Conservation (phyloP, 1,140 invertebrate genomes). For the Apis laboriosa region DNA sequence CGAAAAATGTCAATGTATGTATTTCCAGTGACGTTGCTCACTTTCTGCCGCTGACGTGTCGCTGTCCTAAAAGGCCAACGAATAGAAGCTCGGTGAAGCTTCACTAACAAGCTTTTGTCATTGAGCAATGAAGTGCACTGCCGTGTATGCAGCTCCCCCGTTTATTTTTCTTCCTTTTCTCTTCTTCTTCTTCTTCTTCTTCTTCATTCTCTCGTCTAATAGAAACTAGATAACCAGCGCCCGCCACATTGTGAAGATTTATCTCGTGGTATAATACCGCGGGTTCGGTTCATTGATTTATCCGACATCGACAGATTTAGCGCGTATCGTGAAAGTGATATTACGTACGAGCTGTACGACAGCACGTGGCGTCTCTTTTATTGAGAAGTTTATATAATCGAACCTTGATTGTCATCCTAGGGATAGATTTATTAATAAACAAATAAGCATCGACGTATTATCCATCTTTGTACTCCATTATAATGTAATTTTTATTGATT, state of each 20-base stretch:
- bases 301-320: slow-evolving; percentile 27
- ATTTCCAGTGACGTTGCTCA: not conserved
- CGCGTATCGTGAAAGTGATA: slow-evolving; percentile 45
- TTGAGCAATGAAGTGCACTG: slow-evolving; percentile 54
- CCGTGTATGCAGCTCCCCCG: not conserved
- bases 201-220: not conserved
- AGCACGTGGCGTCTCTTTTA: slow-evolving; percentile 32
- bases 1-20: slow-evolving; percentile 19
- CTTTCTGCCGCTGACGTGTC: slow-evolving; percentile 7
- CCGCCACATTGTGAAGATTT: slow-evolving; percentile 8
- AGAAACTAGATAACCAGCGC: slow-evolving; percentile 19
- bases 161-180: not conserved
- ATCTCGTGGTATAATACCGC: not conserved
- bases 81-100: slow-evolving; percentile 30
- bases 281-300: slow-evolving; percentile 48
- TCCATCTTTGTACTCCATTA: not conserved
- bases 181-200: not conserved
- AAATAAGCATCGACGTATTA: not conserved
- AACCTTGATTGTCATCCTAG: slow-evolving; percentile 16
- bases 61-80: slow-evolving; percentile 52
- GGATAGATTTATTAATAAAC: slow-evolving; percentile 53
- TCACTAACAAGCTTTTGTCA: slow-evolving; percentile 59
- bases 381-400: slow-evolving; percentile 56
- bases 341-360: slow-evolving; percentile 22
- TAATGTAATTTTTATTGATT: not conserved